These are phyloP conservation scores for Rissa tridactyla DNA, from an alignment of 2,113 vertebrate genomes.

Conservation along the genomic window DNA sequence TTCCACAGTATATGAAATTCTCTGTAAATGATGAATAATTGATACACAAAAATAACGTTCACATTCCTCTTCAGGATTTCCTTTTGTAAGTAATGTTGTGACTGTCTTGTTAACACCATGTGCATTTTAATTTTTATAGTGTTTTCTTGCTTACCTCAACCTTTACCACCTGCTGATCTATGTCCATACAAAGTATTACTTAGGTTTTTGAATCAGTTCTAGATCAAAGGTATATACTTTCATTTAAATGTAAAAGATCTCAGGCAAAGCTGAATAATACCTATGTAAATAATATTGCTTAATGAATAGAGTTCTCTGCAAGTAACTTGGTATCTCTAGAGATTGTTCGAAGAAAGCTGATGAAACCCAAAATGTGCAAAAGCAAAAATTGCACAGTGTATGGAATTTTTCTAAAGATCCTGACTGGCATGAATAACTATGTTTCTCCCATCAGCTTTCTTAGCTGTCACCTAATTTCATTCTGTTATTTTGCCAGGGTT, in stretches of 20 bases:
- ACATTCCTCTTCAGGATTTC: background rate
- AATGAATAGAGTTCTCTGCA: background rate
- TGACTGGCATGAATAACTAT: background rate
- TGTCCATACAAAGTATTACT: background rate
- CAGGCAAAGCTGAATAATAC: background rate
- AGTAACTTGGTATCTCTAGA: background rate
- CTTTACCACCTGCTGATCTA: background rate
- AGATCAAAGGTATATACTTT: background rate
- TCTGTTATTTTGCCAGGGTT: background rate
- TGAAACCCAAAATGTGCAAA: slow-evolving; percentile 11
- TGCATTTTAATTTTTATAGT: background rate
- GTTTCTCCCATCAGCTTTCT: background rate
- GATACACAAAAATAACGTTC: background rate
- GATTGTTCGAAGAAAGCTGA: background rate
- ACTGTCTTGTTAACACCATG: background rate
- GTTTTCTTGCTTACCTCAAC: background rate
- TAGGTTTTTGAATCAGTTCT: background rate
- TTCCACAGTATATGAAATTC: background rate
- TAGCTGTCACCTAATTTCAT: background rate
- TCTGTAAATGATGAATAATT: background rate
- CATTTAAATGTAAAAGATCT: slow-evolving; percentile 2
- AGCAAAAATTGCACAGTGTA: background rate
- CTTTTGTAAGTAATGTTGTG: background rate
- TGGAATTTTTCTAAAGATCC: background rate
- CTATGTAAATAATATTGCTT: slow-evolving; percentile 1